Percentiles rank a stretch among this genome's conserved stretches.
phyloP scores from a whole-genome alignment of 1,140 invertebrate genomes.

The Pogonognathellus flavescens region DNA sequence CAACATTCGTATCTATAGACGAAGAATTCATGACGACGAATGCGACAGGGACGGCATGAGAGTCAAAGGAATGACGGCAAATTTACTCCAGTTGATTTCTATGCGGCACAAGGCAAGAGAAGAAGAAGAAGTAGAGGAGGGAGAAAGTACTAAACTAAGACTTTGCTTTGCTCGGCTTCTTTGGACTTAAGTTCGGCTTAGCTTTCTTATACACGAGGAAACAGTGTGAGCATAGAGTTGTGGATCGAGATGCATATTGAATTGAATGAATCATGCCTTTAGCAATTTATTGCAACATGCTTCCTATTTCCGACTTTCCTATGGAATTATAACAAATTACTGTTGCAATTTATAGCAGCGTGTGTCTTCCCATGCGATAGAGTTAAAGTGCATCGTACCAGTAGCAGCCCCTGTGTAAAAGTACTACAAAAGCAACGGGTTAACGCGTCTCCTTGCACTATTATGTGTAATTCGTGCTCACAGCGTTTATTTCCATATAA shows the following conservation, averaged over 20 bases:
- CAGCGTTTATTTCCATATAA: too few relatives aligned
- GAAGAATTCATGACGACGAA: conserved; percentile 5
- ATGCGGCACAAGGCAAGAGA: background rate
- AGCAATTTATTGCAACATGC: conserved; percentile 50
- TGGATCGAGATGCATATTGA: conserved; percentile 17
- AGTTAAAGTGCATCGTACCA: too few relatives aligned
- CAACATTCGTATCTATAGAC: too few relatives aligned
- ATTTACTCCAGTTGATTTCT: conserved; percentile 32
- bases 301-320: conserved; percentile 36
- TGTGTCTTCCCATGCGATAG: too few relatives aligned
- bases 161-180: conserved; percentile 37
- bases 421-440: too few relatives aligned
- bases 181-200: conserved; percentile 37
- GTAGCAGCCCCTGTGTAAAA: too few relatives aligned
- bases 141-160: background rate
- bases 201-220: conserved; percentile 22
- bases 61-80: background rate
- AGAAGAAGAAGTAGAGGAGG: conserved; percentile 10
- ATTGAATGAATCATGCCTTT: conserved; percentile 46
- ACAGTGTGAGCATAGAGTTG: conserved; percentile 17
- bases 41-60: too few relatives aligned
- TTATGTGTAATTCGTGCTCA: too few relatives aligned
- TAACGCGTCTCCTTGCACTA: too few relatives aligned
- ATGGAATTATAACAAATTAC: conserved; percentile 33
- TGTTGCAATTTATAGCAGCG: background rate